These are phyloP conservation scores for Pocillopora meandrina DNA, from an alignment of 92 coral and sea anemone genomes.

Conservation along the genomic window DNA sequence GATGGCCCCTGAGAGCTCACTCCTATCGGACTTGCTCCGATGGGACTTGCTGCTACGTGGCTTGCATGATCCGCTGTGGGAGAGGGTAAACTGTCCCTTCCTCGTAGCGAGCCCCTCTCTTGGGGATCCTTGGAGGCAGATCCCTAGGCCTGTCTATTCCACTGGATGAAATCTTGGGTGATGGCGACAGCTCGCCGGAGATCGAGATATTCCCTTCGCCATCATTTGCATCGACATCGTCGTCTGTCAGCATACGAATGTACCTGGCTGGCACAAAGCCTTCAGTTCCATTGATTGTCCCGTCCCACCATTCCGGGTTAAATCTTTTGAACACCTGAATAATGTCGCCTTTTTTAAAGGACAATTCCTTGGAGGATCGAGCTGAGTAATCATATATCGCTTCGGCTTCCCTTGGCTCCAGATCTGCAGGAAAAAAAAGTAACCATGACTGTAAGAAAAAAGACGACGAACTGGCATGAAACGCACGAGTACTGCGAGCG, in stretches of 20 bases:
- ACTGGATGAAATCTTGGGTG: slow-evolving; percentile 31
- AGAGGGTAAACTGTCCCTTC: slow-evolving; percentile 36
- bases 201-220: slow-evolving; percentile 63
- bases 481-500: too few species aligned
- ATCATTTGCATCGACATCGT: slow-evolving; percentile 71
- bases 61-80: slow-evolving; percentile 57
- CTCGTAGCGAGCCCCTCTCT: slow-evolving; percentile 81
- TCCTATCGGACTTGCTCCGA: slow-evolving; percentile 10
- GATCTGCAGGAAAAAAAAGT: slow-evolving; percentile 50
- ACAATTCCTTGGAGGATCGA: slow-evolving; percentile 88
- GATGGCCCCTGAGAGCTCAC: slow-evolving; percentile 44
- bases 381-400: slow-evolving; percentile 93
- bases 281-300: slow-evolving; percentile 76
- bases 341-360: slow-evolving; percentile 93
- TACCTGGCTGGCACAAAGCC: slow-evolving; percentile 96
- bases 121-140: slow-evolving; percentile 88
- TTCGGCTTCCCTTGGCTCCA: slow-evolving; percentile 87
- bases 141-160: slow-evolving; percentile 64
- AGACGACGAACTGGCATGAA: too few species aligned
- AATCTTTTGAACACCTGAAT: slow-evolving; percentile 94
- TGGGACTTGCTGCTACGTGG: slow-evolving; percentile 7
- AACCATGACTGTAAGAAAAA: too few species aligned
- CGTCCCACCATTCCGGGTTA: slow-evolving; percentile 99
- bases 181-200: slow-evolving; percentile 57
- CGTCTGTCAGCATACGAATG: slow-evolving; percentile 69